Conservation (phyloP, 2,888 invertebrate genomes). For the Junonia oenone region DNA sequence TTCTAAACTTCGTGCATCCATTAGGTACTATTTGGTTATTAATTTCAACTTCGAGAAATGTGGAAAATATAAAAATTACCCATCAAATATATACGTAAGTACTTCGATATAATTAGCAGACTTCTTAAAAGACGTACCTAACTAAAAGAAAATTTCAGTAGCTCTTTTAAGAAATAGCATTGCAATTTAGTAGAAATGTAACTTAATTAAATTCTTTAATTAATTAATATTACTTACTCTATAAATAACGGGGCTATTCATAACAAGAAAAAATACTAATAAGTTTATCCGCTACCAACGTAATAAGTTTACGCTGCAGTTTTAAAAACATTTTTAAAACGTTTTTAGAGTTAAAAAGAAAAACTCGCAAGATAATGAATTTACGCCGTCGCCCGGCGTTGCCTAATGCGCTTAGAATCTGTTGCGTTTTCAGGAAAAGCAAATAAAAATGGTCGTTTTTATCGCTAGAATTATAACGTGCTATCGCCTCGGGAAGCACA, state of each 20-base stretch:
- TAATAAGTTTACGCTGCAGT: neutral
- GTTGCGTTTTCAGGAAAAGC: neutral
- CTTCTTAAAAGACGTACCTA: no score
- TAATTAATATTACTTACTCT: neutral
- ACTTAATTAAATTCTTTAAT: no score
- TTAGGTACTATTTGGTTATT: no score
- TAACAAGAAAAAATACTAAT: neutral
- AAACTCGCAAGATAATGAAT: neutral
- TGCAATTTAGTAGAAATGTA: no score
- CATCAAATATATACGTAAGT: no score
- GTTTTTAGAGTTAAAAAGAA: neutral
- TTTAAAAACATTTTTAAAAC: neutral
- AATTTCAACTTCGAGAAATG: no score
- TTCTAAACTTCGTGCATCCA: no score
- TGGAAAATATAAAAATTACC: no score
- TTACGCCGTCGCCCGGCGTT: neutral
- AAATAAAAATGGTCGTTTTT: neutral
- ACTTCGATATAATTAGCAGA: no score
- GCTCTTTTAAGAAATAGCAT: no score
- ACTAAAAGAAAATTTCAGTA: no score
- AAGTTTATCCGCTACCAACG: neutral
- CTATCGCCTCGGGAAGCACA: neutral
- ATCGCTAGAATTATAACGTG: neutral
- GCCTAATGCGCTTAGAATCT: neutral
- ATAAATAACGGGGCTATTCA: neutral